A percentile compares a stretch with the other conserved stretches of the same genome.
phyloP scores from a whole-genome alignment of 2,888 invertebrate species.

The Conops quadrifasciatus region DNA sequence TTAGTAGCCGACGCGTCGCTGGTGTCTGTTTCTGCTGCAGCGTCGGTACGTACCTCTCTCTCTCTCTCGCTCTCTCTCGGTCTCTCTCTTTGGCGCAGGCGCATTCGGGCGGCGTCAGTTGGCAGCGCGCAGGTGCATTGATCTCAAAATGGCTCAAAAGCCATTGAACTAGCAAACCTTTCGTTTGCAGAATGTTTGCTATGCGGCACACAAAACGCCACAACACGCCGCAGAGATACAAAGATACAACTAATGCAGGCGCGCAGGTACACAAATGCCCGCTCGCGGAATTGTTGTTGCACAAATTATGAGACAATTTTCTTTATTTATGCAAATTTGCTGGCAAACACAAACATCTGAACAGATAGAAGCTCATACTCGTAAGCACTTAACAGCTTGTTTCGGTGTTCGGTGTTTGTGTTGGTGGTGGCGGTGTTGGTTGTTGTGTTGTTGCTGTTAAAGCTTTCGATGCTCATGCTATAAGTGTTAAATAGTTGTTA shows the following conservation, averaged over 20 bases:
- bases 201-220: conserved; percentile 29
- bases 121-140: conserved; percentile 58
- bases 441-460: neutral
- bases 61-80: conserved; percentile 25
- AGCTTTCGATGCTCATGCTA: neutral
- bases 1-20: conserved; percentile 23
- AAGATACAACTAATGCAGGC: neutral
- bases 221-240: neutral
- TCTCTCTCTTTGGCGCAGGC: neutral
- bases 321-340: conserved; percentile 25
- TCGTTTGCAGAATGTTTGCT: conserved; percentile 35
- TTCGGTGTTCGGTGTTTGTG: neutral
- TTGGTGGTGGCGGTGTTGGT: neutral
- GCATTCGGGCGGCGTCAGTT: conserved; percentile 18
- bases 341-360: neutral
- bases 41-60: conserved; percentile 9
- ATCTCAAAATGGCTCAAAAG: conserved; percentile 63
- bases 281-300: conserved; percentile 24
- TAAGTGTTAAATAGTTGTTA: neutral
- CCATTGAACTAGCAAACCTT: conserved; percentile 57
- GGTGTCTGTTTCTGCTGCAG: conserved; percentile 8
- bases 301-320: conserved; percentile 27
- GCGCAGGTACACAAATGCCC: conserved; percentile 24
- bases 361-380: neutral
- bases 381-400: neutral